Base-by-base conservation (phyloP, 1,140 invertebrate genomes). In the Pseudomyrmex sp. region DNA sequence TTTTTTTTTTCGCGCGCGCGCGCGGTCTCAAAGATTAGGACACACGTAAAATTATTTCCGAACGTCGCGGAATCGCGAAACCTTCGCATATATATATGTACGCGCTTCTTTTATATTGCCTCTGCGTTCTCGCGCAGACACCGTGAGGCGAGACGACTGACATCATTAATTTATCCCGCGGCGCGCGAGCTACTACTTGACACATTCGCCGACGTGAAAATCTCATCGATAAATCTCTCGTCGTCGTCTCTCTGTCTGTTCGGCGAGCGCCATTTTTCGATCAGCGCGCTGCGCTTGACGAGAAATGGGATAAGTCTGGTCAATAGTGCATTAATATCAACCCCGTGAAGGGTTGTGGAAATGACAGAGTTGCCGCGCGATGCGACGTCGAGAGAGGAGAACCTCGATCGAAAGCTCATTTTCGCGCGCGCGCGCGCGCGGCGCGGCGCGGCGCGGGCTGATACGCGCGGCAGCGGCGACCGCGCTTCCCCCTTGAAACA, bases 281-380 rank as follows among this genome's bases (percentile, higher is more conserved):
- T 73, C 79, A 62, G 63, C 35, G 63, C n/a, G 50, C 70, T 20
- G 59, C n/a, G 58, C 58, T 23, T 58, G 79, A 82, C 70, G 79
- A 75, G 79, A 75, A 82, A 75, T 46, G 79, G 46, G 79, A 82
- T 70, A 72, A 72, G 20, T 80, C 76, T 20, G 76, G 76, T 72
- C 76, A 80, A 72, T 80, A 80, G 76, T 59, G 76, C 68, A 80
- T 80, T 80, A 80, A 70, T 80, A 80, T 80, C 76, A 26, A 18
- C 18, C 18, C 66, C 56, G 54, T 23, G 74, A 65, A 44, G 74
- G 59, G 54, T 12, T 18, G 54, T 59, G 68, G 66, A 70, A 70
- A 48, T 80, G 76, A 80, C 76, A 59, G 76, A 48, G 46, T 46
- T 15, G 54, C 76, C 10, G 66, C 59, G 72, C 18, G 61, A 62